phyloP scores from a whole-genome alignment of 1,140 invertebrate genomes.

The Metopolophium dirhodum region DNA sequence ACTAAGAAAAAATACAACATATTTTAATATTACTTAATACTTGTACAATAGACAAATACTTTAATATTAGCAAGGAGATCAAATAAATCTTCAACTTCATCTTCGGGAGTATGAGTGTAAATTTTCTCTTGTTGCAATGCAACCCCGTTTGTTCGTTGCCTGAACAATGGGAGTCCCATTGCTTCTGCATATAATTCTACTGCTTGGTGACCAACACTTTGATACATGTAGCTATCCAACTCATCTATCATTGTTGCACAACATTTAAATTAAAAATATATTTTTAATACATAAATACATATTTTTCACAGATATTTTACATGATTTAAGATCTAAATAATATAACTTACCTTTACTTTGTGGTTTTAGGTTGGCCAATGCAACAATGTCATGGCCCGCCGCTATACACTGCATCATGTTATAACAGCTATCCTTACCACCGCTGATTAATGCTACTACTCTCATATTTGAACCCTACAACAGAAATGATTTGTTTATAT shows the following conservation, averaged over 20 bases:
- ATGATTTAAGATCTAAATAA: background rate
- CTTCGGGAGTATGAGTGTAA: conserved; percentile 84
- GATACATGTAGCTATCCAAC: conserved; percentile 99
- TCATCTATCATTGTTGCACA: conserved; percentile 73
- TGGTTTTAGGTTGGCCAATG: conserved; percentile 94
- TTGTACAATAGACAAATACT: conserved; percentile 65
- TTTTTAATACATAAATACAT: background rate
- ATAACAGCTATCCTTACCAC: conserved; percentile 99
- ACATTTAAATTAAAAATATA: background rate
- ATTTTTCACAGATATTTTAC: background rate
- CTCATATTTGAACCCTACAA: conserved; percentile 69
- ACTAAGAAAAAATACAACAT: background rate
- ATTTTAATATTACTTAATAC: background rate
- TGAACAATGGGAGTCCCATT: conserved; percentile 89
- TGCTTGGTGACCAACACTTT: conserved; percentile 96
- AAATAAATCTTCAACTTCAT: conserved; percentile 99
- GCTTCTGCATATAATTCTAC: conserved; percentile 91
- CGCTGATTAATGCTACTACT: conserved; percentile 90
- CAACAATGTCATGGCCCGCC: conserved; percentile 95
- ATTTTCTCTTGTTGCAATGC: conserved; percentile 79
- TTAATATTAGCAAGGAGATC: conserved; percentile 83
- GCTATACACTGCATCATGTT: conserved; percentile 94
- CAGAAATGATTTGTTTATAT: background rate
- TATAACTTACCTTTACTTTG: conserved; percentile 74
- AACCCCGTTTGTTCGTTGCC: conserved; percentile 81